A percentile compares a stretch with the other conserved stretches of the same genome.
Conservation (phyloP, 2,888 invertebrate genomes). For the Hermaeophaga mercurialis region DNA sequence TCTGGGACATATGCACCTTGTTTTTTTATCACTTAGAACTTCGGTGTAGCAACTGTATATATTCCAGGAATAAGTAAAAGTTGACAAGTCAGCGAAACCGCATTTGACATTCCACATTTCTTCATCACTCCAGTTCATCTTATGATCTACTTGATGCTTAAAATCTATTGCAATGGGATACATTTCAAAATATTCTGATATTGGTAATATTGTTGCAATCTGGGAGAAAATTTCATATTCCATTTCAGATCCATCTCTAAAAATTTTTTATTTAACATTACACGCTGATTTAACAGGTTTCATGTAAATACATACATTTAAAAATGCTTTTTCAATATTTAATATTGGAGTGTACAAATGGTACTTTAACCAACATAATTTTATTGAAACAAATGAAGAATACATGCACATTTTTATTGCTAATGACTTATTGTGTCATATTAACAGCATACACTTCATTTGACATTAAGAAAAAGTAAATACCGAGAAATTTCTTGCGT, state of each 20-base stretch:
- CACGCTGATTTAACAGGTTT: no score
- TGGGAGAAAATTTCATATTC: slow-evolving; percentile 71
- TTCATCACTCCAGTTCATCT: slow-evolving; percentile 47
- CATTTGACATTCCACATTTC: slow-evolving; percentile 60
- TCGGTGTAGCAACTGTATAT: slow-evolving; percentile 64
- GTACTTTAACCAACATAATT: no score
- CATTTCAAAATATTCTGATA: slow-evolving; percentile 35
- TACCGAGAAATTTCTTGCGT: no score
- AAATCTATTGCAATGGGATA: slow-evolving; percentile 58
- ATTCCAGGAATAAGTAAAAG: slow-evolving; percentile 66
- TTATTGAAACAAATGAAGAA: no score
- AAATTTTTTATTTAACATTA: slow-evolving; percentile 20
- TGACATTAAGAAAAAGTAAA: no score
- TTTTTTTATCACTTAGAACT: slow-evolving; percentile 59
- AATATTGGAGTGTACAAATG: no score
- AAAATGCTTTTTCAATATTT: no score
- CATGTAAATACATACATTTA: no score
- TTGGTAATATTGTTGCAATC: slow-evolving; percentile 56
- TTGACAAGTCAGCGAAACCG: slow-evolving; percentile 58
- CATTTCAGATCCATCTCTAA: slow-evolving; percentile 69
- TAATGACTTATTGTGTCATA: no score
- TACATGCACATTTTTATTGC: no score
- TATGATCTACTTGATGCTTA: slow-evolving; percentile 57
- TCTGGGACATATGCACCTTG: slow-evolving; percentile 66
- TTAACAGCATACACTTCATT: no score